Evolutionary conservation across 2,888 invertebrate genomes (phyloP).

Genomic region (Cephalotes varians): DNA sequence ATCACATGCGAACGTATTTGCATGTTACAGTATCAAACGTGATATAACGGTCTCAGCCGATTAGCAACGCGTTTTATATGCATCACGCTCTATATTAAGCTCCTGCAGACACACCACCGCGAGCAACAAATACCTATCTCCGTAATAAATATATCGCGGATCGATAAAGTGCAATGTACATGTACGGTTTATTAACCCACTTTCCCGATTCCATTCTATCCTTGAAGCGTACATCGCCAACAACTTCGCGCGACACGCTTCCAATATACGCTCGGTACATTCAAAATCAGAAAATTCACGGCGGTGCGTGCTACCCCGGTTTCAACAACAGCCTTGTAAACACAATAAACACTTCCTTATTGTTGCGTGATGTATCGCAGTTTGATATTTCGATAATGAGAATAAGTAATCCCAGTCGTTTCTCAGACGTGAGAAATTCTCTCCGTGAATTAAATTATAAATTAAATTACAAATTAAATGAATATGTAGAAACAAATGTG

Average conservation of each 20-base stretch:
- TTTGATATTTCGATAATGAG: background rate
- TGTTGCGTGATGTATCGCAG: background rate
- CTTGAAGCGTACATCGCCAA: conserved; percentile 33
- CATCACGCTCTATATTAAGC: conserved; percentile 32
- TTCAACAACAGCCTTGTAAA: conserved; percentile 8
- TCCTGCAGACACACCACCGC: background rate
- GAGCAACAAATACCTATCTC: conserved; percentile 48
- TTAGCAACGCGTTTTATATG: conserved; percentile 33
- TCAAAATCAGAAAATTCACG: conserved; percentile 1
- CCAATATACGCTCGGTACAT: conserved; percentile 2
- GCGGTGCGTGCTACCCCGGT: background rate
- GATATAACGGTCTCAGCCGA: conserved; percentile 6
- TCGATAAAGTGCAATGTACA: conserved; percentile 55
- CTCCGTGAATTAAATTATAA: background rate
- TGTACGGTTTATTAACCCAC: conserved; percentile 54
- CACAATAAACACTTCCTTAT: conserved; percentile 17
- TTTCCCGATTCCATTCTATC: conserved; percentile 49
- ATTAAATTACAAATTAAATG: background rate
- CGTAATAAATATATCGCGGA: conserved; percentile 49
- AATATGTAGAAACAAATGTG: background rate
- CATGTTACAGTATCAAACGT: background rate
- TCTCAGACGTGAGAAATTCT: background rate
- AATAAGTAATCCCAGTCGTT: background rate
- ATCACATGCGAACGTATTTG: background rate
- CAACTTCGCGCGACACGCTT: background rate